Evolutionary conservation across 2,797 vertebrate genomes (phyloP).

Genomic region (Aldrovandia affinis): DNA sequence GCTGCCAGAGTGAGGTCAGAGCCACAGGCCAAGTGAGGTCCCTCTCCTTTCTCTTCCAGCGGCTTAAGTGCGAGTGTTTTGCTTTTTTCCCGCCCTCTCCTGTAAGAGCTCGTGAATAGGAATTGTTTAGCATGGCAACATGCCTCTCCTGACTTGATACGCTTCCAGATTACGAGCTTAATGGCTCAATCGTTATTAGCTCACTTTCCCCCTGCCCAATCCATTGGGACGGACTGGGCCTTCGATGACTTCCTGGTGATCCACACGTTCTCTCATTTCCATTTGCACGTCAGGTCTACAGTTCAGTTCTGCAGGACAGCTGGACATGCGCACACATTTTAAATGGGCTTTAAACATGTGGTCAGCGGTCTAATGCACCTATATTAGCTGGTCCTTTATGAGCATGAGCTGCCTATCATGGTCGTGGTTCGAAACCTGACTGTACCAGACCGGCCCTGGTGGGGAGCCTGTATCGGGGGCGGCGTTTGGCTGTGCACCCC

Average conservation of each 20-base stretch:
- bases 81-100: background rate
- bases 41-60: background rate
- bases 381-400: too few species aligned
- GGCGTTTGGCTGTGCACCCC: too few species aligned
- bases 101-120: background rate
- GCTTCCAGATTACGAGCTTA: conserved; percentile 31
- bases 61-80: background rate
- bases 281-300: background rate
- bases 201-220: background rate
- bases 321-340: background rate
- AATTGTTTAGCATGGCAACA: conserved; percentile 11
- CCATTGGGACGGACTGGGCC: background rate
- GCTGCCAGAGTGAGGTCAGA: conserved; percentile 7
- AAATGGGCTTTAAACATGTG: background rate
- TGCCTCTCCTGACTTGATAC: conserved; percentile 14
- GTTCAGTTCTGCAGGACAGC: too few species aligned
- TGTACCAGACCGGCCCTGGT: too few species aligned
- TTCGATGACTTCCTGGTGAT: conserved; percentile 13
- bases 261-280: background rate
- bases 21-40: background rate
- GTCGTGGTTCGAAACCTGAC: too few species aligned
- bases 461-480: too few species aligned
- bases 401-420: too few species aligned
- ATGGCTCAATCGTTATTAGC: conserved; percentile 15
- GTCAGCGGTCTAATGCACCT: background rate